Base-by-base conservation (phyloP, 2,797 vertebrate species). In the Hydrophis major region DNA sequence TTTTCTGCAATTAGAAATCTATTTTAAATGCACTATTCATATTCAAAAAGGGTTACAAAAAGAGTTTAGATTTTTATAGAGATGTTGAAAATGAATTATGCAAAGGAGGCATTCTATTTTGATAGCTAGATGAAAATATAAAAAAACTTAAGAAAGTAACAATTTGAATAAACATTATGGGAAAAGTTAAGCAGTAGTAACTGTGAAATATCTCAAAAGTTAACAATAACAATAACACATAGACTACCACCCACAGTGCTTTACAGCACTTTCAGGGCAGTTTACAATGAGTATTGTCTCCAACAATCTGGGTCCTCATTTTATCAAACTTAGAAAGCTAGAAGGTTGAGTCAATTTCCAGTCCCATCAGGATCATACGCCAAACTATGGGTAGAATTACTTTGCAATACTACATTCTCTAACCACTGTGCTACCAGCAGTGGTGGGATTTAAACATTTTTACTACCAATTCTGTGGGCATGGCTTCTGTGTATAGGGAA, bases 71-170 rank as follows among this genome's bases (percentile, higher is more conserved):
- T 93, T 94, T 96, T 95, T 93, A 95, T 96, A 96, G 93, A 95
- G 18, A 16, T 63, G 92, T 56, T 57, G 94, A 96, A 96, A 94
- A 96, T 97, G 93, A 97, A 97, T 98, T 97, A 97, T 97, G 95
- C 93, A 97, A 95, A 91, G 88, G 90, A 96, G 93, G 95, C 95
- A 94, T 95, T 97, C 97, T 92, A 95, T 96, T 97, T 98, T 96
- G 97, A 96, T 96, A 97, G 96, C 95, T 96, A 97, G 96, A 96
- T 97, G 97, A 97, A 97, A 97, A 95, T 94, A 95, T 94, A 96
- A 96, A 93, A 97, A 97, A 96, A 89, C 97, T 96, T 83, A 83
- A 97, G 90, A 97, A 97, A 94, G 95, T 94, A 95, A 74, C 88
- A 95, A 95, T 95, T 87, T 96, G 96, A 95, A 87, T 94, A 92